Conservation (phyloP, 1,140 invertebrate genomes). For the Cryptotermes secundus region DNA sequence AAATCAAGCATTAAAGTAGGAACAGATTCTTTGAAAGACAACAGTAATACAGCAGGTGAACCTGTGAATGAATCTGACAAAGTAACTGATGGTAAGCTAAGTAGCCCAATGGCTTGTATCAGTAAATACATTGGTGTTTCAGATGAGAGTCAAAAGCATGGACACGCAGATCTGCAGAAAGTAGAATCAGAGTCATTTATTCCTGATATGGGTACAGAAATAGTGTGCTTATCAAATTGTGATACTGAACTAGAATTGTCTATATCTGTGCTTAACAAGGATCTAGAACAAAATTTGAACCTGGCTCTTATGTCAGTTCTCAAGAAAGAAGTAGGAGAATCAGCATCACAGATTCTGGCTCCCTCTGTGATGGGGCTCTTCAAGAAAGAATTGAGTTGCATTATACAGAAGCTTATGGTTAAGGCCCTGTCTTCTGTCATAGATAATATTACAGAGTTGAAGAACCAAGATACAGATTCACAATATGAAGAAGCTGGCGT, state of each 20-base stretch:
- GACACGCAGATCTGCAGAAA: too few species aligned
- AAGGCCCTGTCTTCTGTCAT: not conserved
- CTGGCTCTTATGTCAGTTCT: not conserved
- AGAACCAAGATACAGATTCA: not conserved
- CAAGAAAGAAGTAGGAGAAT: not conserved
- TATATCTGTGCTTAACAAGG: not conserved
- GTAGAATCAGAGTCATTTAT: too few species aligned
- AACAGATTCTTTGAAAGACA: not conserved
- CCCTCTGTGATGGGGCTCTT: not conserved
- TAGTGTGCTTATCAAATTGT: not conserved
- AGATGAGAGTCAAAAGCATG: not conserved
- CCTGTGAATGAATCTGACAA: not conserved
- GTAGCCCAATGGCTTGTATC: not conserved
- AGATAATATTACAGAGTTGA: not conserved
- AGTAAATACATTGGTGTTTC: not conserved
- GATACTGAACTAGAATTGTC: not conserved
- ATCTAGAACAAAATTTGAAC: not conserved
- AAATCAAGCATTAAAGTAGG: not conserved
- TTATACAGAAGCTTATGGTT: not conserved
- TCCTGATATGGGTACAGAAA: too few species aligned
- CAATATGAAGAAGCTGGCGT: not conserved
- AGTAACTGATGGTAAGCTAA: not conserved
- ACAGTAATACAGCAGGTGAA: not conserved
- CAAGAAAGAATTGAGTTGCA: not conserved
- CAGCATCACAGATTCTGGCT: not conserved